Percentiles rank a stretch among this genome's conserved stretches.
phyloP scores from a whole-genome alignment of 2,113 vertebrate species.

The Silurus asotus region DNA sequence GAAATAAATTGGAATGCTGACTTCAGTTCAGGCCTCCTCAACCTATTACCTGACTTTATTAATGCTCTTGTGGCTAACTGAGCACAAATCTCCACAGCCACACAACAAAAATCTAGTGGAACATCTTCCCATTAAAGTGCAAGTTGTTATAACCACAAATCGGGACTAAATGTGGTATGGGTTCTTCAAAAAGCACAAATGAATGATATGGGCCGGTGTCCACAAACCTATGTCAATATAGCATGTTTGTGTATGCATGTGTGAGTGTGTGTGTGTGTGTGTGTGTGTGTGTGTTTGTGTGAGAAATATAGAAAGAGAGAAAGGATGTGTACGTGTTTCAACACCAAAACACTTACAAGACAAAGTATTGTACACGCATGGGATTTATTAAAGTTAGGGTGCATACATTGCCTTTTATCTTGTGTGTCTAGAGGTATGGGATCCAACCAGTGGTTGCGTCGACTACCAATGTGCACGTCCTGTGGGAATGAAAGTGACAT shows the following conservation, averaged over 20 bases:
- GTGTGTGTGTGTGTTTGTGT: not conserved
- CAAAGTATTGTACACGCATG: not conserved
- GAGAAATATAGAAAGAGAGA: not conserved
- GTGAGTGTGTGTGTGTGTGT: slow-evolving; percentile 18
- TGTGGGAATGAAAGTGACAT: slow-evolving; percentile 55
- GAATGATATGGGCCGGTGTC: no score
- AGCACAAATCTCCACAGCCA: no score
- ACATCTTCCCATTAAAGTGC: no score
- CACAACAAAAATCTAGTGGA: no score
- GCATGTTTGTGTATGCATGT: slow-evolving; percentile 10
- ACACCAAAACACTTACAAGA: not conserved
- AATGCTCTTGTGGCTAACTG: no score
- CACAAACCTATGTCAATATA: no score
- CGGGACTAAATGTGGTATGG: no score
- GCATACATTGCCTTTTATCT: slow-evolving; percentile 42
- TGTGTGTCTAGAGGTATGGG: slow-evolving; percentile 4
- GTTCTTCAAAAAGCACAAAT: no score
- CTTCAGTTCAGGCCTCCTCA: no score
- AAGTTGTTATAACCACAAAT: no score
- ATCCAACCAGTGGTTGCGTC: slow-evolving; percentile 37
- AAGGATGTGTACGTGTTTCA: slow-evolving; percentile 10
- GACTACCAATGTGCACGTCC: slow-evolving; percentile 45
- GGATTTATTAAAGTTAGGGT: not conserved
- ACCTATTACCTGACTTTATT: no score
- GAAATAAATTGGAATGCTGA: no score